Percentiles rank a stretch among this genome's conserved stretches.
Conservation (phyloP, 2,113 vertebrate species). For the Centropus unirufus region DNA sequence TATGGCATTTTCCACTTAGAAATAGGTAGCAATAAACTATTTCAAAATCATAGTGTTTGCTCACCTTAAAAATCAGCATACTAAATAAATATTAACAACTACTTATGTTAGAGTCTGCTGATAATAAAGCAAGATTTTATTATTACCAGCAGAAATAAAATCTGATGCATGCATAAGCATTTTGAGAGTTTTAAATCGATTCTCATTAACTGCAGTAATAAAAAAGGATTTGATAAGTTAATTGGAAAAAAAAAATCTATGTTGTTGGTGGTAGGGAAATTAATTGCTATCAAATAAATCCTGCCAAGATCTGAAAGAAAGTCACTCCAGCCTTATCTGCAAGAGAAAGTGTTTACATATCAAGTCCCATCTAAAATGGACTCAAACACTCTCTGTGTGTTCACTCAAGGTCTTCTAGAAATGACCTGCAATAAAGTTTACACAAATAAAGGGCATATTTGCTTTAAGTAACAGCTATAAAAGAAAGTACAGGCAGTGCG, state of each 20-base stretch:
- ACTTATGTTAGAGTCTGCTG: not conserved
- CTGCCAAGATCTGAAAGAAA: not conserved
- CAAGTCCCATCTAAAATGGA: constrained; percentile 22
- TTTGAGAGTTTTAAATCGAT: constrained; percentile 14
- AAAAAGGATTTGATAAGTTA: not conserved
- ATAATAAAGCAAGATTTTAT: not conserved
- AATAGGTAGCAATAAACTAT: not conserved
- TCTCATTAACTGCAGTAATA: not conserved
- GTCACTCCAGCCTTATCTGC: constrained; percentile 16
- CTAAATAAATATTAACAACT: not conserved
- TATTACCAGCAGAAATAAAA: not conserved
- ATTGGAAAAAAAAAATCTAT: not conserved
- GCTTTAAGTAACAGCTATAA: constrained; percentile 32
- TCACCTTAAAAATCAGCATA: not conserved
- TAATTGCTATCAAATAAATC: not conserved
- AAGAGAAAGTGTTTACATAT: constrained; percentile 42
- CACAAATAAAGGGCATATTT: constrained; percentile 40
- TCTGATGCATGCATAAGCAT: not conserved
- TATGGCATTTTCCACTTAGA: not conserved
- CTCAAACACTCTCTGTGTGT: not conserved
- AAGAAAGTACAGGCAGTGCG: not conserved
- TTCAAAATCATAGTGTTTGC: not conserved
- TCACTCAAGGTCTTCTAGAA: constrained; percentile 55
- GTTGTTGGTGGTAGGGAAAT: not conserved
- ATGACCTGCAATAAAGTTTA: constrained; percentile 34